Conservation (phyloP, 1,140 invertebrate genomes). For the Drosophila lacertosa region DNA sequence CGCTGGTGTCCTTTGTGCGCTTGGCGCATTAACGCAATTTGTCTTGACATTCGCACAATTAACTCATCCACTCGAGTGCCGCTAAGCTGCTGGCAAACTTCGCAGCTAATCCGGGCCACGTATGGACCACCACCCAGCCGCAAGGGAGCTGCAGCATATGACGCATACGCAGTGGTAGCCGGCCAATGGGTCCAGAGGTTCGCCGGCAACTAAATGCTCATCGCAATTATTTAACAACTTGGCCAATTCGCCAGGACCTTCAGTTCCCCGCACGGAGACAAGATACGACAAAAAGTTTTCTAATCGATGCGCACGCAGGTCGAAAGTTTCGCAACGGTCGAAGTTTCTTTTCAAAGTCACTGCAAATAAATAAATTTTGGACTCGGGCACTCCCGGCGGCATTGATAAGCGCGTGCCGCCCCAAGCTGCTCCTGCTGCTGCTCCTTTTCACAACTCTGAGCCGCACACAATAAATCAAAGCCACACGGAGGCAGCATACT, state of each 20-base stretch:
- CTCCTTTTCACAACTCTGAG: slow-evolving; percentile 69
- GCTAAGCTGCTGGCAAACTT: slow-evolving; percentile 70
- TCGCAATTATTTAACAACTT: slow-evolving; percentile 81
- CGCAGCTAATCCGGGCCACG: slow-evolving; percentile 64
- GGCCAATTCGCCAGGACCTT: slow-evolving; percentile 57
- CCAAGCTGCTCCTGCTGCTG: not conserved
- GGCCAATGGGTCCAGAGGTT: not conserved
- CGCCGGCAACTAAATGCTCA: slow-evolving; percentile 61
- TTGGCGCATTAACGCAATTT: slow-evolving; percentile 80
- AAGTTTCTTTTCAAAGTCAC: slow-evolving; percentile 81
- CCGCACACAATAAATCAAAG: slow-evolving; percentile 77
- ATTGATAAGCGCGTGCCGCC: slow-evolving; percentile 64
- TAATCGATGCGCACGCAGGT: slow-evolving; percentile 79
- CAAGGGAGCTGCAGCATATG: slow-evolving; percentile 47
- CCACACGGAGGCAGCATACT: slow-evolving; percentile 24
- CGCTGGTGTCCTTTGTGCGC: slow-evolving; percentile 50
- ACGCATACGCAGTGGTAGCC: slow-evolving; percentile 60
- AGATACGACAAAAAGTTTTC: slow-evolving; percentile 79
- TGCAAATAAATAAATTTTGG: slow-evolving; percentile 79
- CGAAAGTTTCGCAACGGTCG: slow-evolving; percentile 68
- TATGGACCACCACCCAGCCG: slow-evolving; percentile 30
- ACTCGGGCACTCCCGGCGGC: slow-evolving; percentile 15
- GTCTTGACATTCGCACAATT: slow-evolving; percentile 83
- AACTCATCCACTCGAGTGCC: slow-evolving; percentile 70
- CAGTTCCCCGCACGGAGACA: slow-evolving; percentile 35